Conservation (phyloP, 2,888 invertebrate genomes). For the Malacosoma neustria region DNA sequence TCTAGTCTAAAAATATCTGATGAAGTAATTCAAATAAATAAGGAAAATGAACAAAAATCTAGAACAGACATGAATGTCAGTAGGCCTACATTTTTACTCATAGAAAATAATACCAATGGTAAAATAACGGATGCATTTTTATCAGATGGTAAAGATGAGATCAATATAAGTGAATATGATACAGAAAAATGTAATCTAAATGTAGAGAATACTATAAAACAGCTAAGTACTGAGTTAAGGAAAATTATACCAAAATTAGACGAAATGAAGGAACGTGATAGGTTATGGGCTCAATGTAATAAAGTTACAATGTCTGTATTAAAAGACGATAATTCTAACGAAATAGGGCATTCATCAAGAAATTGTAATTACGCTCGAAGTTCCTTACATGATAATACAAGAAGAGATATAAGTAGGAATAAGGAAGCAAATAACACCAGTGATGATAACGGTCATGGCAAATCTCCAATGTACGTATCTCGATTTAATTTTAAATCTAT, state of each 20-base stretch:
- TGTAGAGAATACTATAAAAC: slow-evolving; percentile 64
- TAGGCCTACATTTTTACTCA: slow-evolving; percentile 62
- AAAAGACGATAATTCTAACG: slow-evolving; percentile 57
- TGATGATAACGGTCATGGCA: slow-evolving; percentile 12
- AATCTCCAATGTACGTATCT: slow-evolving; percentile 28
- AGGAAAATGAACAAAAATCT: slow-evolving; percentile 53
- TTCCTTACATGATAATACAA: slow-evolving; percentile 16
- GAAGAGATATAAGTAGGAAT: slow-evolving; percentile 16
- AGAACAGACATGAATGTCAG: slow-evolving; percentile 56
- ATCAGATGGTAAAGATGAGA: slow-evolving; percentile 74
- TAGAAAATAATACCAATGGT: slow-evolving; percentile 48
- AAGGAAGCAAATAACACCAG: slow-evolving; percentile 13
- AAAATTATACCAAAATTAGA: slow-evolving; percentile 68
- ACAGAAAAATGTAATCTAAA: slow-evolving; percentile 52
- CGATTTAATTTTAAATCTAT: too few relatives aligned
- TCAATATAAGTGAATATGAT: slow-evolving; percentile 56
- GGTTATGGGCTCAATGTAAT: slow-evolving; percentile 45
- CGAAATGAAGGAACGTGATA: slow-evolving; percentile 62
- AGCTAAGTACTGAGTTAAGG: slow-evolving; percentile 58
- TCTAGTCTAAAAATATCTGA: slow-evolving; percentile 13
- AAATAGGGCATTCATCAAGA: slow-evolving; percentile 34
- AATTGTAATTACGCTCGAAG: slow-evolving; percentile 14
- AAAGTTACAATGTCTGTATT: slow-evolving; percentile 23
- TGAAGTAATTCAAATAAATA: slow-evolving; percentile 35
- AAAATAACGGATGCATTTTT: slow-evolving; percentile 76